Percentiles rank a stretch among this genome's conserved stretches.
Conservation (phyloP, 2,888 invertebrate genomes). For the Anorthoa munda region DNA sequence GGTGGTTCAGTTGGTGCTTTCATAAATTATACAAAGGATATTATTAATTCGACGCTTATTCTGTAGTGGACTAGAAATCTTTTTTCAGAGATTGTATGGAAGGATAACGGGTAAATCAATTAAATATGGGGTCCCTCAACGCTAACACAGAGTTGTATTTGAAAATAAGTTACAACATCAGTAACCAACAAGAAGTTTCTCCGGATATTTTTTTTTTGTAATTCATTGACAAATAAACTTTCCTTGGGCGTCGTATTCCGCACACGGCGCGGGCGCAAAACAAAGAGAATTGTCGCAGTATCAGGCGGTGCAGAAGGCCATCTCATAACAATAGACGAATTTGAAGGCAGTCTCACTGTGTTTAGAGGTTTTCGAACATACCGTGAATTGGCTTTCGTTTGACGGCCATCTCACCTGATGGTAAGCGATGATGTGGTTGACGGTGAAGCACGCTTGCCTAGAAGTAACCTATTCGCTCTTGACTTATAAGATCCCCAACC, state of each 20-base stretch:
- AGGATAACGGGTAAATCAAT: not conserved
- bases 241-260: slow-evolving; percentile 65
- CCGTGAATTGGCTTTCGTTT: slow-evolving; percentile 2
- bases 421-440: too few relatives aligned
- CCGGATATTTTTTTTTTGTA: slow-evolving; percentile 57
- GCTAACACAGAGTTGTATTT: not conserved
- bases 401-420: too few relatives aligned
- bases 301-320: slow-evolving; percentile 37
- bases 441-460: too few relatives aligned
- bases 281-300: slow-evolving; percentile 44
- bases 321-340: slow-evolving; percentile 29
- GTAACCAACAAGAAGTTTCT: slow-evolving; percentile 56
- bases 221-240: slow-evolving; percentile 67
- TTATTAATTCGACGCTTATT: not conserved
- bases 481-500: too few relatives aligned
- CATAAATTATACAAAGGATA: not conserved
- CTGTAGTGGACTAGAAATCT: not conserved
- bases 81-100: not conserved
- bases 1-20: not conserved
- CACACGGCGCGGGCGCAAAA: slow-evolving; percentile 51
- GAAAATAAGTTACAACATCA: slow-evolving; percentile 54
- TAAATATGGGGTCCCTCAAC: not conserved
- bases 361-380: not conserved
- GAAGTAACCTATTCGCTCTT: too few relatives aligned
- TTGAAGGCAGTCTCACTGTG: not conserved